Base-by-base conservation (phyloP, 1,140 invertebrate genomes). In the Oppia nitens region DNA sequence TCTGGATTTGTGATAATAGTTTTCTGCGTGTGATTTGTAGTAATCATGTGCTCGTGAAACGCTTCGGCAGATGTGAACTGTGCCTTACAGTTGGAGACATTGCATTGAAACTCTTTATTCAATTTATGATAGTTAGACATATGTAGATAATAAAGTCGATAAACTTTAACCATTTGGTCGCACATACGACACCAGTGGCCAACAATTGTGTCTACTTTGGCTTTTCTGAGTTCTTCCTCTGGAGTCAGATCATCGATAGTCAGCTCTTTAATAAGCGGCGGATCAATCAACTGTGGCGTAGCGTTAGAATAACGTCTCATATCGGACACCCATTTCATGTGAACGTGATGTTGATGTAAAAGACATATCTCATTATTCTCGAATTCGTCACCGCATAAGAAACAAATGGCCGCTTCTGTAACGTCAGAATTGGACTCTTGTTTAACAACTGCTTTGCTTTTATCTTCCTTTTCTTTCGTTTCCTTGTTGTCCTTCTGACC, bases 111-210 rank as follows among this genome's bases (percentile, higher is more conserved):
- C 14, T 62, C 29, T 57, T 67, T 67, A 24, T 66, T 62, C 47
- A 67, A 27, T 14, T 64, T 60, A 57, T 67, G 66, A 12, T 68
- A 47, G 57, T 67, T 67, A 49, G 64, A 58, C 66, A 67, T 67
- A 27, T 67, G 66, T n/a, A 67, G 47, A 56, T 67, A 67, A 60
- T 60, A 67, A 3, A 67, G 47, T 4, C 57, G 55, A 58, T 67
- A 67, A 55, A 63, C 66, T 59, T 67, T 67, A 25, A 67, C 66
- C 26, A 67, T 63, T 21, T 60, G 58, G 53, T 67, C 66, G 59
- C 66, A 67, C 17, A 65, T 55, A 47, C 64, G 63, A 57, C 66
- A 67, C 55, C 66, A 67, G 57, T 67, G 66, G 12, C 66, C 66
- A 45, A 66, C 64, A 47, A 64, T 63, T 6, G 55, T 60, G 23